Evolutionary conservation across 30 jellyfish, hydroid and myxozoan species (phyloP).

Genomic region (Cassiopea andromeda): DNA sequence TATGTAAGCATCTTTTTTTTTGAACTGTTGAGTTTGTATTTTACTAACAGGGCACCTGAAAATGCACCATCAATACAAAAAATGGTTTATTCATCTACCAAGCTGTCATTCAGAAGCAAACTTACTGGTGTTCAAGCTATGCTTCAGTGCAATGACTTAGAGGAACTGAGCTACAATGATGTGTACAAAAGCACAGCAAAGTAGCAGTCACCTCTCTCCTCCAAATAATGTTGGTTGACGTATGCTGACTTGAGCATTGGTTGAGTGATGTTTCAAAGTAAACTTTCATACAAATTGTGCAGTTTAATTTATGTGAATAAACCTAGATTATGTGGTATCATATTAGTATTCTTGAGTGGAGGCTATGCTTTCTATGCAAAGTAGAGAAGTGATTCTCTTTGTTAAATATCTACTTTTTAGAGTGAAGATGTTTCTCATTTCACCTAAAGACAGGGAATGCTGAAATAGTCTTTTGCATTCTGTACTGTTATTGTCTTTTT

Average conservation of each 20-base stretch:
- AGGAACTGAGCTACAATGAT: constrained; percentile 63
- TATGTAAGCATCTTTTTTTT: too few species aligned
- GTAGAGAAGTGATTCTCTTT: too few species aligned
- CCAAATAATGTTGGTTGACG: not conserved
- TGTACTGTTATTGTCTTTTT: too few species aligned
- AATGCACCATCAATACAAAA: constrained; percentile 33
- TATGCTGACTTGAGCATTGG: not conserved
- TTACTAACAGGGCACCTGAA: constrained; percentile 45
- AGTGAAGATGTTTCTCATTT: too few species aligned
- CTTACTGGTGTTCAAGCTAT: constrained; percentile 14
- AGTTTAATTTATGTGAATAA: not conserved
- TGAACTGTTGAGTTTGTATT: too few species aligned
- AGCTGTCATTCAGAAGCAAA: constrained; percentile 27
- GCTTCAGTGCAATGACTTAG: constrained; percentile 68
- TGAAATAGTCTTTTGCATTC: too few species aligned
- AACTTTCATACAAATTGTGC: not conserved
- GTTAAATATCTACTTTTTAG: too few species aligned
- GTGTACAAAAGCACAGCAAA: constrained; percentile 2
- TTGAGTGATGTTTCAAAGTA: not conserved
- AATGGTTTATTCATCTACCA: constrained; percentile 60
- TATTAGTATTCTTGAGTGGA: not conserved
- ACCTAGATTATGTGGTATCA: not conserved
- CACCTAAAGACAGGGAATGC: too few species aligned
- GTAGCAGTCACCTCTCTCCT: not conserved
- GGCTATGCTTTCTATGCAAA: too few species aligned